Evolutionary conservation across 2,888 invertebrate genomes (phyloP), one percentile per base, ranked within the genome.

Genomic region (Tinea pellionella): DNA sequence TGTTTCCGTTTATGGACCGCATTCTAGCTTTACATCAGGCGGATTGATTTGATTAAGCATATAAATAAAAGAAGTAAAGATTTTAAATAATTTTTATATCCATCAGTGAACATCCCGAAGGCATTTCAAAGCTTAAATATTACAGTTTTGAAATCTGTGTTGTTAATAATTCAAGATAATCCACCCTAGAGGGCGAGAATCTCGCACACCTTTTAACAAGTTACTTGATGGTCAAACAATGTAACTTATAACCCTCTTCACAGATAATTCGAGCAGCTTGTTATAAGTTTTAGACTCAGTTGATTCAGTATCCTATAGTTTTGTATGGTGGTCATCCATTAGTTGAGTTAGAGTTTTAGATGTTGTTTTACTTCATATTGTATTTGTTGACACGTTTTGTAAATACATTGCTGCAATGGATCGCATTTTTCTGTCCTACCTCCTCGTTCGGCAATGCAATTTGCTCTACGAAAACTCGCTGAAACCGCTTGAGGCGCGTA

Each of bases 171-270:
- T 47, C 13, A 9, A 47, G 37, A 47, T 47, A 47, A 47, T 47
- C 47, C 47, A 16, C 8, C 47, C 15, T 6, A 15, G 47, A 47
- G 47, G n/a, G 47, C 13, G 47, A 47, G 15, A 47, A 47, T 47
- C 47, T 37, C 37, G 37, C 47, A 16, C 47, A 47, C 47, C 47
- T 47, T 47, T 47, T 47, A 47, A 47, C 47, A 47, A 47, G 47
- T 47, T 47, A 4, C 3, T 47, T 47, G 47, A 47, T 47, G 13
- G n/a, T 4, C 47, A 47, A 47, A 47, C 47, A 47, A 47, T 8
- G 15, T 15, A 47, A 47, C 47, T 47, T 47, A 47, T 47, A 47
- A 47, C 47, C 47, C 47, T 47, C 47, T 47, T 47, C 47, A 47
- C 6, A 47, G 47, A 47, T 47, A 47, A 47, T 47, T 2, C 15